Conservation (phyloP, 2,888 invertebrate genomes). For the Brachyptera putata region DNA sequence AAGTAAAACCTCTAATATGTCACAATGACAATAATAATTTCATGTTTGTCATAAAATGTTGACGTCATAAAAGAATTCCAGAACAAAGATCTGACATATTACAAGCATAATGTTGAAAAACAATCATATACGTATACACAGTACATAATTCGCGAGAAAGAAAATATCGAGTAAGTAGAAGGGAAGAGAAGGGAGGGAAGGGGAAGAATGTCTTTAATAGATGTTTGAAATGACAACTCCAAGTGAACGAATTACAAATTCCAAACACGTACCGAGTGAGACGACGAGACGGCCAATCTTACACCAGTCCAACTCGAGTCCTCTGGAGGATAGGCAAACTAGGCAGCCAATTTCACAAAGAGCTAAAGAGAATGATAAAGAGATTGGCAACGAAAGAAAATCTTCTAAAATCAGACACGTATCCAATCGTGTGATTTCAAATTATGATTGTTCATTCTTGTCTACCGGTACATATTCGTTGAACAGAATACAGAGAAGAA, state of each 20-base stretch:
- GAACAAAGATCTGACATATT: too few species aligned
- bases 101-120: too few species aligned
- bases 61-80: too few species aligned
- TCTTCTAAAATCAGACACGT: neutral
- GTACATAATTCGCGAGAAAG: too few species aligned
- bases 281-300: slow-evolving; percentile 9
- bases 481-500: too few species aligned
- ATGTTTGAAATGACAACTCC: slow-evolving; percentile 6
- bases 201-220: neutral
- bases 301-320: neutral
- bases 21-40: too few species aligned
- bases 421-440: neutral
- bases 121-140: too few species aligned
- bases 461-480: too few species aligned
- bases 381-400: neutral
- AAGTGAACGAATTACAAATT: slow-evolving; percentile 1
- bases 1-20: too few species aligned
- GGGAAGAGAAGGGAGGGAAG: neutral
- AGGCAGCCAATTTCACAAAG: slow-evolving; percentile 12
- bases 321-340: slow-evolving; percentile 9
- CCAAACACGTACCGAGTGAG: neutral
- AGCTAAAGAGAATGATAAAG: slow-evolving; percentile 9
- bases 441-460: neutral
- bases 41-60: too few species aligned
- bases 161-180: too few species aligned